Conservation (phyloP, 1,140 invertebrate genomes). For the Chironomus tepperi region DNA sequence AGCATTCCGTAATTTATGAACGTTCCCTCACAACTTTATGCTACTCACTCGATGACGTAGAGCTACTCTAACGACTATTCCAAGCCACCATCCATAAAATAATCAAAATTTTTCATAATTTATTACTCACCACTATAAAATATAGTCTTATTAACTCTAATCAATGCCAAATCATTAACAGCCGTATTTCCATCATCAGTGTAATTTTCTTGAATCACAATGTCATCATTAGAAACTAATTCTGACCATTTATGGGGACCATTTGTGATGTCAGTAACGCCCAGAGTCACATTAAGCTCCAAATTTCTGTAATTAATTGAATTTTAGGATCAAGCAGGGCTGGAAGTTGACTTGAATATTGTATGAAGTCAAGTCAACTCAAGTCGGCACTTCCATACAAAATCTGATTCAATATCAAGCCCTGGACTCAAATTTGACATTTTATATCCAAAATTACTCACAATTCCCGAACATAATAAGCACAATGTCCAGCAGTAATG, state of each 20-base stretch:
- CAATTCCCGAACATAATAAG: background rate
- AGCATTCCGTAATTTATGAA: too few species aligned
- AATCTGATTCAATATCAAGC: too few species aligned
- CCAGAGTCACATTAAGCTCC: background rate
- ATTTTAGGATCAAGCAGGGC: too few species aligned
- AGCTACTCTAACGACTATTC: too few species aligned
- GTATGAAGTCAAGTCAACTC: too few species aligned
- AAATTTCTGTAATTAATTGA: background rate
- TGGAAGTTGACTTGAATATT: too few species aligned
- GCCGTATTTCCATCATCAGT: background rate
- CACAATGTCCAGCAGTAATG: background rate
- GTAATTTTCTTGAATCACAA: background rate
- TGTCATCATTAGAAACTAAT: background rate
- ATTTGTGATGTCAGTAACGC: background rate
- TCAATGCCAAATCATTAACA: background rate
- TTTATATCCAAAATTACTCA: too few species aligned
- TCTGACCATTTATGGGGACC: background rate
- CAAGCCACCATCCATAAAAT: too few species aligned
- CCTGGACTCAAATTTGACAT: too few species aligned
- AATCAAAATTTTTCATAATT: too few species aligned
- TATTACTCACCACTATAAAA: background rate
- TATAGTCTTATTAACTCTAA: background rate
- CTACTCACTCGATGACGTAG: background rate
- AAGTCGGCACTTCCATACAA: too few species aligned
- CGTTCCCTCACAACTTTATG: too few species aligned